These are phyloP conservation scores for Triplophysa tibetana DNA, from an alignment of 2,113 vertebrate genomes.

Conservation along the genomic window DNA sequence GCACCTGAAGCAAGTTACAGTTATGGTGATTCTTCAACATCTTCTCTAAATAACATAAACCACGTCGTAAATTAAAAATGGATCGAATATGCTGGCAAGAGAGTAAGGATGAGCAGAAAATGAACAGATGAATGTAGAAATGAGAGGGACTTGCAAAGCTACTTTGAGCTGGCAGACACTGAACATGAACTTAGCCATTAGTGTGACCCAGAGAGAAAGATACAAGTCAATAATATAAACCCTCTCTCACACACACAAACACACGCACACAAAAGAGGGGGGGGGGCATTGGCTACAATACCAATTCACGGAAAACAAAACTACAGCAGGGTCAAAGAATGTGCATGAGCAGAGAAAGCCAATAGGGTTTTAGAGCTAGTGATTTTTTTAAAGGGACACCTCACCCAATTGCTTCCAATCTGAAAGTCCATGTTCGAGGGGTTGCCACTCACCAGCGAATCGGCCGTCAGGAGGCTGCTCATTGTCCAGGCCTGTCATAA, in stretches of 20 bases:
- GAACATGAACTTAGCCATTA: conserved; percentile 80
- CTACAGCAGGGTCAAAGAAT: conserved; percentile 45
- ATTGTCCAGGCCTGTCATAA: conserved; percentile 97
- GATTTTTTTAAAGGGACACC: conserved; percentile 27
- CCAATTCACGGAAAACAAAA: conserved; percentile 51
- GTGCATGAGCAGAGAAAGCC: conserved; percentile 61
- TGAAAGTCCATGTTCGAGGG: conserved; percentile 83
- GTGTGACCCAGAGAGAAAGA: conserved; percentile 54
- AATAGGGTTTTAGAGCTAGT: conserved; percentile 47
- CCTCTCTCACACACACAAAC: conserved; percentile 36
- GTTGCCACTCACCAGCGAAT: conserved; percentile 98
- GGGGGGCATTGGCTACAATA: conserved; percentile 55
- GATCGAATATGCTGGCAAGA: conserved; percentile 3
- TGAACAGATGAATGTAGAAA: conserved; percentile 47
- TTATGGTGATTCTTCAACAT: neutral
- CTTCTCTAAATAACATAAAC: conserved; percentile 17
- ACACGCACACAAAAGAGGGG: conserved; percentile 46
- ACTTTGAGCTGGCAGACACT: conserved; percentile 81
- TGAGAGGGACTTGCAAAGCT: conserved; percentile 66
- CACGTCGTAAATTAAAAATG: conserved; percentile 50
- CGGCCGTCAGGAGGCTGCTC: conserved; percentile 94
- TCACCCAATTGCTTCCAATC: conserved; percentile 46
- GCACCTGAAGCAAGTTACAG: no score
- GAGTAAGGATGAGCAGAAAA: conserved; percentile 15
- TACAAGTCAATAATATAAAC: conserved; percentile 41